phyloP scores from a whole-genome alignment of 2,113 vertebrate genomes.

The Lutjanus erythropterus region DNA sequence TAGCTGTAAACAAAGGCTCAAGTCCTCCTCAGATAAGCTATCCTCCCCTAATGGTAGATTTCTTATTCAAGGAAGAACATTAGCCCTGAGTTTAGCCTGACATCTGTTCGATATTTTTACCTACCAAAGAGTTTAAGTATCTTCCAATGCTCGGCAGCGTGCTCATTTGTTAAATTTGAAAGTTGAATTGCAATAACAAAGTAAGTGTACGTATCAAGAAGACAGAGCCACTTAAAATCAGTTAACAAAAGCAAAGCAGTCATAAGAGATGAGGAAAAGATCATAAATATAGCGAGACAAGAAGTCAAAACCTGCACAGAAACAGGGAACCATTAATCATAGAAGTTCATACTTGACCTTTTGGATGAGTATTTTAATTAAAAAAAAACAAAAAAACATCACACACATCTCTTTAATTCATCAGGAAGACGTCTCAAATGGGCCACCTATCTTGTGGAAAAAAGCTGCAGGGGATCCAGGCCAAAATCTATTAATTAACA shows the following conservation, averaged over 20 bases:
- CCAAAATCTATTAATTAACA: neutral
- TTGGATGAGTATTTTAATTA: neutral
- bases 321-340: too few species aligned
- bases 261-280: neutral
- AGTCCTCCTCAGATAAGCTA: conserved; percentile 34
- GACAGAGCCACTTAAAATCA: neutral
- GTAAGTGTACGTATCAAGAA: neutral
- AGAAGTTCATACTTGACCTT: neutral
- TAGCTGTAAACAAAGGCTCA: conserved; percentile 77
- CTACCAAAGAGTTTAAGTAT: neutral
- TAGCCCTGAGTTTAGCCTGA: conserved; percentile 15
- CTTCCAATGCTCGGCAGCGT: neutral
- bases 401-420: too few species aligned
- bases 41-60: conserved; percentile 42
- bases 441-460: neutral
- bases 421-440: too few species aligned
- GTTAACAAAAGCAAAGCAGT: neutral
- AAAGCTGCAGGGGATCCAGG: neutral
- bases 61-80: conserved; percentile 37
- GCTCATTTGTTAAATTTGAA: neutral
- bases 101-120: conserved; percentile 52
- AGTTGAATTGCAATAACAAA: neutral
- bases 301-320: neutral
- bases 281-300: neutral
- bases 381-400: too few species aligned